These are phyloP conservation scores for Dromaius novaehollandiae DNA, from an alignment of 2,113 vertebrate species.

Conservation along the genomic window DNA sequence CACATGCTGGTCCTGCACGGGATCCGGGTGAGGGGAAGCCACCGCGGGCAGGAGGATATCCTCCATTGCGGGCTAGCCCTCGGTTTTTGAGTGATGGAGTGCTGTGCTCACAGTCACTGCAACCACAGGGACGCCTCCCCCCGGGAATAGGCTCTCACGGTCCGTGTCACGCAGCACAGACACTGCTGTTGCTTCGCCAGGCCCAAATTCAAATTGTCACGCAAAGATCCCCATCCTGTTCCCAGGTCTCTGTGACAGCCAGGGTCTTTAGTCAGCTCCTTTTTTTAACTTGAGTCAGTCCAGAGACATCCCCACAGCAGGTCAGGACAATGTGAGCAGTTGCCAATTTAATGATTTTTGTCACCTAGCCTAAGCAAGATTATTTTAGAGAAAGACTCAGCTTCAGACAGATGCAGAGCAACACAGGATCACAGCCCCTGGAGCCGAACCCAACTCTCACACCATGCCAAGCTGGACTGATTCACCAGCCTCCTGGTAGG, in stretches of 20 bases:
- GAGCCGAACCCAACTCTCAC: not conserved
- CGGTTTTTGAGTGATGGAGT: fast-evolving
- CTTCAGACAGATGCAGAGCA: not conserved
- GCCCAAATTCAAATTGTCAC: not conserved
- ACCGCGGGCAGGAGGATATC: not conserved
- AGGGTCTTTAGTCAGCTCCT: not conserved
- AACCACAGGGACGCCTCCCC: not conserved
- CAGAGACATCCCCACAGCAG: fast-evolving
- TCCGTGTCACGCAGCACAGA: not conserved
- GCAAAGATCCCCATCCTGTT: not conserved
- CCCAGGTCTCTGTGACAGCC: not conserved
- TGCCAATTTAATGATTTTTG: not conserved
- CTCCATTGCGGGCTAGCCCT: not conserved
- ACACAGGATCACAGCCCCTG: not conserved
- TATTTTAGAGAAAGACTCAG: not conserved
- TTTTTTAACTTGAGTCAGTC: not conserved
- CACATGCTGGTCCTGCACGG: too few relatives aligned
- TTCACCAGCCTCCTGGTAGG: not conserved
- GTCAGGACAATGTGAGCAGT: fast-evolving
- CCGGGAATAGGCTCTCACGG: fast-evolving
- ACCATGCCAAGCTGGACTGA: fast-evolving
- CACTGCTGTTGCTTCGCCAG: fast-evolving
- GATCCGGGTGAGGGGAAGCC: not conserved
- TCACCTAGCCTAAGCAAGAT: not conserved
- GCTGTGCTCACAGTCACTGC: not conserved